Base-by-base conservation (phyloP, 1,140 invertebrate species). In the Leptinotarsa texana region DNA sequence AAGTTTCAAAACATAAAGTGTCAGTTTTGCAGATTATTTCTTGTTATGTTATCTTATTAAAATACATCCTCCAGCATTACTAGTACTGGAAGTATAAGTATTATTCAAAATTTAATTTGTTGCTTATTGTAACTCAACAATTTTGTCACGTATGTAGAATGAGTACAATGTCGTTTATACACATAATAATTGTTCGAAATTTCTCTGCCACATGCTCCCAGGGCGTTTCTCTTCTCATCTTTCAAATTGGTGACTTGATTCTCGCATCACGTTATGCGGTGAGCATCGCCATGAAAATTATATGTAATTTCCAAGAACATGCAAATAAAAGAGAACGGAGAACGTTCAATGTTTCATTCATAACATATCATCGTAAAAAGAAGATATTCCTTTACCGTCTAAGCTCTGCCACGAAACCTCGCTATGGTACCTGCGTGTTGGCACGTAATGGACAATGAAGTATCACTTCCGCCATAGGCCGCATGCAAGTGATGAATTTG, bases 381-480 rank as follows among this genome's bases (percentile, higher is more conserved):
- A 57, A 57, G 51, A 57, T 57, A 57, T 57, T 57, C 51, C 51
- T 57, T 57, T 57, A 57, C 51, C 51, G 51, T 57, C 51, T 57
- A 57, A 57, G 15, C 51, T 17, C 13, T 18, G 51, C 51, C 17
- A 57, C n/a, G 51, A 57, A 17, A 57, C 51, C 51, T 17, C n/a
- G 51, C 51, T 17, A 57, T 15, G 5, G 51, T 57, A 18, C 51
- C 15, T 57, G 17, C 51, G 51, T 57, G 51, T 18, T 18, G 15
- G 51, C 51, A 57, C 51, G 51, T 57, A 57, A 18, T 15, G 51
- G 51, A 57, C 51, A 57, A 57, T 57, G 51, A 57, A 5, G n/a
- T 57, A 57, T 57, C 51, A 57, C 51, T 57, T 57, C 51, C 51
- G 51, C 51, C 51, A 57, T 57, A 17, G 51, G 51, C 51, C 6